Percentiles rank a stretch among this genome's conserved stretches.
phyloP scores from a whole-genome alignment of 2,113 vertebrate species.

The Scomber colias region DNA sequence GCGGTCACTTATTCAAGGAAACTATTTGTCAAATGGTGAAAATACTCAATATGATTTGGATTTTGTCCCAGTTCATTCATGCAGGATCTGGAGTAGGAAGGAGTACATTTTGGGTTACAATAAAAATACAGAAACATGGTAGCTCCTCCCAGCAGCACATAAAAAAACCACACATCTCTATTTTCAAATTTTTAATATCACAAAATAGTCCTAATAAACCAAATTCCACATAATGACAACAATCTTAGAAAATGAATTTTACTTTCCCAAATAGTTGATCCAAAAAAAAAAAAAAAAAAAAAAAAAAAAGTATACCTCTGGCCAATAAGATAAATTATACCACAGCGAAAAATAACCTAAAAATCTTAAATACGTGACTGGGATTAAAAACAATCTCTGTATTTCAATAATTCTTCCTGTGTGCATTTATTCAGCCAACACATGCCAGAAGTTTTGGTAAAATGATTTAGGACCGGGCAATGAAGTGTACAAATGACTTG shows the following conservation, averaged over 20 bases:
- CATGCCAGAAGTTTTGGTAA: slow-evolving; percentile 22
- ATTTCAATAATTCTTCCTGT: slow-evolving; percentile 16
- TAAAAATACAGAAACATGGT: not conserved
- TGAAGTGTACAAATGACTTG: not conserved
- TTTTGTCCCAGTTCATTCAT: too few species aligned
- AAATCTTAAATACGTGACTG: slow-evolving; percentile 65
- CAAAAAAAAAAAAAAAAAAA: not conserved
- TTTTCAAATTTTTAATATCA: slow-evolving; percentile 74
- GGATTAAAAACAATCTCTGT: slow-evolving; percentile 48
- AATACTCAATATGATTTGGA: too few species aligned
- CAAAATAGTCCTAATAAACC: slow-evolving; percentile 68
- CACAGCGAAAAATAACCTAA: slow-evolving; percentile 57
- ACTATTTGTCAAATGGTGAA: too few species aligned
- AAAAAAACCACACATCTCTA: slow-evolving; percentile 19
- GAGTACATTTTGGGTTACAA: too few species aligned
- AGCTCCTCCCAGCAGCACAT: not conserved
- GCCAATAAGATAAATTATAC: slow-evolving; percentile 46
- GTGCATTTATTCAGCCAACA: slow-evolving; percentile 47
- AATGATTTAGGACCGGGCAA: not conserved
- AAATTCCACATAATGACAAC: slow-evolving; percentile 53
- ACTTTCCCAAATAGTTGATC: slow-evolving; percentile 22
- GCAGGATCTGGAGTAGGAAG: too few species aligned
- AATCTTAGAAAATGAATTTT: slow-evolving; percentile 51
- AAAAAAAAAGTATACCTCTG: slow-evolving; percentile 30
- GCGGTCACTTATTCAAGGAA: not conserved